Evolutionary conservation across 92 coral and sea anemone genomes (phyloP).

Genomic region (Plumapathes pennacea): DNA sequence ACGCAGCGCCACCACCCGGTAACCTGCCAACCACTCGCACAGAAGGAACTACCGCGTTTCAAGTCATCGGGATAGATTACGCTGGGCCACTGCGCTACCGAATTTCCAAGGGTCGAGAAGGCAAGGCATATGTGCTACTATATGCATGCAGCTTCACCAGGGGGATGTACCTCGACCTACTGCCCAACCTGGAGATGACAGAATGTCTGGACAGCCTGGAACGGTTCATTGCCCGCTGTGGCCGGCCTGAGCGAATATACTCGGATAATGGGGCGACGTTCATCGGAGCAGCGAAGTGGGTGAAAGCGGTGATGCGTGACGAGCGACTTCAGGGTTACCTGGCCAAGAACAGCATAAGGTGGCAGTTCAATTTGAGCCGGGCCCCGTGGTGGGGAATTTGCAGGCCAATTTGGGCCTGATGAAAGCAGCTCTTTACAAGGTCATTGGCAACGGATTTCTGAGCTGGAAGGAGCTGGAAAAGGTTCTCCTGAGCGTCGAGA

Average conservation of each 20-base stretch:
- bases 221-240: conserved; percentile 10
- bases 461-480: too few relatives aligned
- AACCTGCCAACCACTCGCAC: conserved; percentile 1
- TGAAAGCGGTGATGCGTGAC: conserved; percentile 29
- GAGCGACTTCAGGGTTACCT: conserved; percentile 36
- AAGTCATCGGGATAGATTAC: conserved; percentile 7
- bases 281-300: conserved; percentile 34
- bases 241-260: conserved; percentile 21
- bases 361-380: conserved; percentile 41
- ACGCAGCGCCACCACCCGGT: conserved; percentile 22
- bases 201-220: conserved; percentile 11
- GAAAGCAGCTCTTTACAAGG: too few relatives aligned
- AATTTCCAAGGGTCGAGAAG: conserved; percentile 12
- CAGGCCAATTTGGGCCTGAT: too few relatives aligned
- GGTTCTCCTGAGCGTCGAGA: too few relatives aligned
- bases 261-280: conserved; percentile 36
- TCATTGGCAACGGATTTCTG: too few relatives aligned
- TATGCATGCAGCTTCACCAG: conserved; percentile 27
- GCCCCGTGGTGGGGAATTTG: conserved; percentile 43
- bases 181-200: conserved; percentile 10
- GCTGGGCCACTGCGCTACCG: conserved; percentile 13
- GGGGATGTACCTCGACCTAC: conserved; percentile 17
- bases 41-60: conserved; percentile 4
- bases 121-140: conserved; percentile 22
- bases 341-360: conserved; percentile 5